Percentiles rank a stretch among this genome's conserved stretches.
phyloP scores from a whole-genome alignment of 1,140 invertebrate species.

The Orius insidiosus region DNA sequence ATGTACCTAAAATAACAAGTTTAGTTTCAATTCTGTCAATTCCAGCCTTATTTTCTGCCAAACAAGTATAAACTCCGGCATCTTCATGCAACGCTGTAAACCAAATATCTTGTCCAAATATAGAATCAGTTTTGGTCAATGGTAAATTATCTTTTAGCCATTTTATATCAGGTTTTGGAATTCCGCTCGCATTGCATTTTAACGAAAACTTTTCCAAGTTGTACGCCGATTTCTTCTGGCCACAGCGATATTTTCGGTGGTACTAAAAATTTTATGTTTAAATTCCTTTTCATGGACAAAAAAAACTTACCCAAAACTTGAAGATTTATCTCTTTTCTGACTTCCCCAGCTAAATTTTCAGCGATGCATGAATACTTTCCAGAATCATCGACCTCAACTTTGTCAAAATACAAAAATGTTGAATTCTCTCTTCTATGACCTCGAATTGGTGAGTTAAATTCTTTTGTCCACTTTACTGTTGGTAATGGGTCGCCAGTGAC shows the following conservation, averaged over 20 bases:
- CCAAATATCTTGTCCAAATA: not conserved
- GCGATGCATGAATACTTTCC: slow-evolving; percentile 19
- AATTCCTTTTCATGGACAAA: no score
- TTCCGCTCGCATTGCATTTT: slow-evolving; percentile 16
- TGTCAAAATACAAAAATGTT: slow-evolving; percentile 1
- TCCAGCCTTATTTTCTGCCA: slow-evolving; percentile 15
- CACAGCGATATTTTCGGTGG: slow-evolving; percentile 15
- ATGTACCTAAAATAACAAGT: slow-evolving; percentile 9
- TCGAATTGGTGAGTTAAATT: no score
- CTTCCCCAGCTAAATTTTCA: slow-evolving; percentile 13
- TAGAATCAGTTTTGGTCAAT: no score
- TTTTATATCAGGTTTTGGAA: slow-evolving; percentile 13
- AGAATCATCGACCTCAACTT: slow-evolving; percentile 20
- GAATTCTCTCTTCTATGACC: no score
- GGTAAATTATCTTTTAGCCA: slow-evolving; percentile 10
- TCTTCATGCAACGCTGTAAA: slow-evolving; percentile 15
- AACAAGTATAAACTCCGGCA: slow-evolving; percentile 17
- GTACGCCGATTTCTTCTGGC: slow-evolving; percentile 8
- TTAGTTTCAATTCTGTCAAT: slow-evolving; percentile 6
- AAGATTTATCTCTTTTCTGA: slow-evolving; percentile 7
- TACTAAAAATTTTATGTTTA: slow-evolving; percentile 11
- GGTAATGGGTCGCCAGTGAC: no score
- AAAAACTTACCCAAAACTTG: no score
- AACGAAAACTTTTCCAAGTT: slow-evolving; percentile 18
- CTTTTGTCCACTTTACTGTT: no score